phyloP scores from a whole-genome alignment of 2,888 invertebrate species.

The Diaphora mendica region DNA sequence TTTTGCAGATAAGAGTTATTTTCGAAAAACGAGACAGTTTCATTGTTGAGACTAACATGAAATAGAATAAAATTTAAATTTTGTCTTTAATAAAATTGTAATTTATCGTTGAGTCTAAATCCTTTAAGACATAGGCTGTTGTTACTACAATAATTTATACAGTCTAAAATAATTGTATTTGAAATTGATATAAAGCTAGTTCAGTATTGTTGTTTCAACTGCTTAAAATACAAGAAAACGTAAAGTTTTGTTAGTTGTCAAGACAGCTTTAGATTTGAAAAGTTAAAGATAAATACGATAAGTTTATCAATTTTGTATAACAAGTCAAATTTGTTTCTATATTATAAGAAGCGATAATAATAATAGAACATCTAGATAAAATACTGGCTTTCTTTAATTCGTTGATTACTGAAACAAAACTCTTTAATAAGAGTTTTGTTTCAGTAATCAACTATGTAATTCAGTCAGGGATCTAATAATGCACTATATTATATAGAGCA shows the following conservation, averaged over 20 bases:
- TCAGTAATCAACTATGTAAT: neutral
- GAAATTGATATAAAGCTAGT: neutral
- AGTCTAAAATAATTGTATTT: constrained; percentile 4
- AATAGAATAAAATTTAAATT: neutral
- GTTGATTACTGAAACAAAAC: no score
- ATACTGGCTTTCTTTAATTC: neutral
- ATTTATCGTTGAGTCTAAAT: neutral
- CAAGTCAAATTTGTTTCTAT: neutral
- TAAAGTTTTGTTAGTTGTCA: neutral
- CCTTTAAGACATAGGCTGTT: neutral
- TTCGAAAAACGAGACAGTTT: neutral
- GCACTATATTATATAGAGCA: no score
- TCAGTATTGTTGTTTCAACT: neutral
- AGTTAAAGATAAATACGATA: neutral
- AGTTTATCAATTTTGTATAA: no score
- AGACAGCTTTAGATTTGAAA: neutral
- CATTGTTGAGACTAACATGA: neutral
- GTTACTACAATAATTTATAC: neutral
- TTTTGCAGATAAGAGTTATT: neutral
- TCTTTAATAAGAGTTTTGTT: neutral
- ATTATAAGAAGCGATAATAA: neutral
- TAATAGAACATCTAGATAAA: neutral
- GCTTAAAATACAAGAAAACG: neutral
- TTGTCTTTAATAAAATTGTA: constrained; percentile 8
- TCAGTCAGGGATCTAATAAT: no score